Evolutionary conservation across 2,113 vertebrate genomes (phyloP).

Genomic region (Gobiocypris rarus): DNA sequence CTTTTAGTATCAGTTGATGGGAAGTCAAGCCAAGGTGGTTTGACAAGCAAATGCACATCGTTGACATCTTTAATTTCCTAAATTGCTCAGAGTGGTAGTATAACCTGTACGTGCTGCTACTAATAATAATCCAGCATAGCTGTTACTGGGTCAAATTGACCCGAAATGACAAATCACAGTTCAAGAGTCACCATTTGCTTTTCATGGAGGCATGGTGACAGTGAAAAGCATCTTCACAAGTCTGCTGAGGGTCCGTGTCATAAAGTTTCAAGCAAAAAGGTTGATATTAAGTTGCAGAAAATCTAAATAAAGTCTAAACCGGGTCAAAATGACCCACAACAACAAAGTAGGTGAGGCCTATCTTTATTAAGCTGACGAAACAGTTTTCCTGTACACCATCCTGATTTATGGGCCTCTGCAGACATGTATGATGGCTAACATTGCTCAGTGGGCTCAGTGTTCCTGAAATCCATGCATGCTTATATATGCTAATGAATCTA

Average conservation of each 20-base stretch:
- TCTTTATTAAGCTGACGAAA: neutral
- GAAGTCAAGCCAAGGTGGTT: neutral
- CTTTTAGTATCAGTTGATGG: neutral
- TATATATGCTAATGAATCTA: conserved; percentile 35
- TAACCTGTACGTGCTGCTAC: neutral
- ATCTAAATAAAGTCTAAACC: neutral
- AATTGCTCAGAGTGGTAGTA: neutral
- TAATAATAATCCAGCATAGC: neutral
- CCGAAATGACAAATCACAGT: neutral
- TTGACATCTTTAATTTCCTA: neutral
- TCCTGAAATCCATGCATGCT: conserved; percentile 23
- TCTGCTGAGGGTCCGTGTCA: neutral
- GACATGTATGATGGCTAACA: neutral
- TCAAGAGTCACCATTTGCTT: conserved; percentile 12
- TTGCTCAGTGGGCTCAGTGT: neutral
- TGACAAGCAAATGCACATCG: conserved; percentile 16
- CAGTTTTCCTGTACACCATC: neutral
- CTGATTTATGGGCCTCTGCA: conserved; percentile 1
- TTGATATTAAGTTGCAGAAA: neutral
- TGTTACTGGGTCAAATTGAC: neutral
- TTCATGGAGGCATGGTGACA: neutral
- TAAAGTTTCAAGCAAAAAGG: neutral
- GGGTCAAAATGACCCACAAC: neutral
- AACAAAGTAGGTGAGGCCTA: neutral
- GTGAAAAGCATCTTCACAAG: neutral